Evolutionary conservation across 1,140 invertebrate species (phyloP).

Genomic region (Pinna nobilis): DNA sequence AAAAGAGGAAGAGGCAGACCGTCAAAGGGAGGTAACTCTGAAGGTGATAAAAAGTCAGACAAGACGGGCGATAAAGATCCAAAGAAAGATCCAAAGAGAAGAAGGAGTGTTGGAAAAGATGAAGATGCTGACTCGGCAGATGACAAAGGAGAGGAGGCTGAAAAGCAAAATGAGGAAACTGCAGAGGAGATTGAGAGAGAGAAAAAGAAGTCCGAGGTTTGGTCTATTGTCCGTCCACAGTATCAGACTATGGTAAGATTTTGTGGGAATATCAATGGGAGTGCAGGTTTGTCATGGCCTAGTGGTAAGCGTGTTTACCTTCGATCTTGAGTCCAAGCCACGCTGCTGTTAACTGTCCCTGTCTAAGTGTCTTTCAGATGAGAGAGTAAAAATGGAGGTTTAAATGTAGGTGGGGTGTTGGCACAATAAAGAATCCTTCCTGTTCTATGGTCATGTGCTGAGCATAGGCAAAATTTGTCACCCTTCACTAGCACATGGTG

Average conservation of each 20-base stretch:
- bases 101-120: neutral
- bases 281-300: too few species aligned
- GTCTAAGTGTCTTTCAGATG: too few species aligned
- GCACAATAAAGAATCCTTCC: too few species aligned
- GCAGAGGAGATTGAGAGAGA: neutral
- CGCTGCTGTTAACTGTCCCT: too few species aligned
- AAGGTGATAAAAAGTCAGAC: neutral
- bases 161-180: neutral
- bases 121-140: neutral
- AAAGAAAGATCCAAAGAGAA: slow-evolving; percentile 4
- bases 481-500: too few species aligned
- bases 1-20: neutral
- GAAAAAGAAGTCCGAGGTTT: neutral
- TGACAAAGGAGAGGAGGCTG: neutral
- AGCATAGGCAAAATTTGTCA: too few species aligned
- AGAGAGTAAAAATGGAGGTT: too few species aligned
- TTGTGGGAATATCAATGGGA: too few species aligned
- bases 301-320: too few species aligned
- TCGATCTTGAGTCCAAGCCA: too few species aligned
- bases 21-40: neutral
- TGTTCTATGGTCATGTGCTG: too few species aligned
- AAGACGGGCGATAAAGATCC: neutral
- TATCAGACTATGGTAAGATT: slow-evolving; percentile 14
- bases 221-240: slow-evolving; percentile 4
- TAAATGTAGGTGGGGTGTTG: too few species aligned